A percentile compares a stretch with the other conserved stretches of the same genome.
Evolutionary conservation across 2,113 vertebrate species (phyloP).

Genomic region (Sinocyclocheilus anshuiensis): DNA sequence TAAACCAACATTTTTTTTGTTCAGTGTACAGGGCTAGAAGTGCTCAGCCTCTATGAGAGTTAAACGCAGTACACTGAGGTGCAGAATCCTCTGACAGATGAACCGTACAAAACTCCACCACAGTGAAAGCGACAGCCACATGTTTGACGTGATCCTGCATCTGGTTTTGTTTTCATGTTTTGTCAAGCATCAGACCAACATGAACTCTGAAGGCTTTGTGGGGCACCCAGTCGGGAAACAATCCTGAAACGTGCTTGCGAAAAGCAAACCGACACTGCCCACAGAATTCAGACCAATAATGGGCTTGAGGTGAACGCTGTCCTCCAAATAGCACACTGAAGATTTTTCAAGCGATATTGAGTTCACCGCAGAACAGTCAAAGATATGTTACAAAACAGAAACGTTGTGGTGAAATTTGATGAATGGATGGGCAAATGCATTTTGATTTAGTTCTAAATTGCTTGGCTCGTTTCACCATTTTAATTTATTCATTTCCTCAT

Average conservation of each 20-base stretch:
- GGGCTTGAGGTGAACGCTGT: constrained; percentile 71
- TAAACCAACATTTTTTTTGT: too few species aligned
- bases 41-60: too few species aligned
- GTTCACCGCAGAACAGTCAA: constrained; percentile 78
- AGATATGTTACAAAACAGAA: constrained; percentile 77
- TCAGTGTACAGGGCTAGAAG: too few species aligned
- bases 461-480: constrained; percentile 69
- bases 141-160: constrained; percentile 72
- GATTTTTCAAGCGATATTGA: constrained; percentile 78
- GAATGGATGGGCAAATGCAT: constrained; percentile 77
- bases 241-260: constrained; percentile 64
- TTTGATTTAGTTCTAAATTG: constrained; percentile 78
- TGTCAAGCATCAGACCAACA: constrained; percentile 63
- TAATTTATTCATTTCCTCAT: constrained; percentile 74
- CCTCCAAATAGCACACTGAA: constrained; percentile 69
- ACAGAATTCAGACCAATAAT: constrained; percentile 74
- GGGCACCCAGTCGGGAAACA: constrained; percentile 59
- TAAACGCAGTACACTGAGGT: not conserved
- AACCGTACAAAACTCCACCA: constrained; percentile 59
- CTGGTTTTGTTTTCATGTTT: constrained; percentile 68
- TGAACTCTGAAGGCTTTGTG: constrained; percentile 54
- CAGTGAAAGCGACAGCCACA: constrained; percentile 61
- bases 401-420: constrained; percentile 78
- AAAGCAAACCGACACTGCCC: constrained; percentile 65
- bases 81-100: constrained; percentile 47